Base-by-base conservation (phyloP, 1,140 invertebrate genomes). In the Stegodyphus dumicola region DNA sequence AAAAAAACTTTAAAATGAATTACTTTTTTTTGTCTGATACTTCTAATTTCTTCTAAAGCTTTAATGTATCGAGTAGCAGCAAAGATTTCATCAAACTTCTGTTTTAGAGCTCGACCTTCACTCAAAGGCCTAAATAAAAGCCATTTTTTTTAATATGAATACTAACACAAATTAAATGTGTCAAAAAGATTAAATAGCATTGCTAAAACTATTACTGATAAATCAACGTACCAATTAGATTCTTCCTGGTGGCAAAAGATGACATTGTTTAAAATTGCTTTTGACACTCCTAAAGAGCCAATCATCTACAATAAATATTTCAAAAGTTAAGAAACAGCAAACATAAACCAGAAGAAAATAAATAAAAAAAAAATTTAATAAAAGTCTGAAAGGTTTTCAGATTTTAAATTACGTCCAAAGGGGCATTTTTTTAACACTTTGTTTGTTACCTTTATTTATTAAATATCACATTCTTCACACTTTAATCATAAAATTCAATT, bases 231-330 rank as follows among this genome's bases (percentile, higher is more conserved):
- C 94, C 98, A 99, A 89, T 94, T 95, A 0, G 97, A 95, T 86
- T 99, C 97, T 91, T 99, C 98, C 93, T 99, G 98, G 90, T 99
- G 98, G 90, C 98, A 99, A 91, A 99, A 99, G 88, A 99, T 95
- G 0, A 99, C 98, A 91, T 97, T 95, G 89, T 97, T 97, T 49
- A 99, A 91, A 75, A 99, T 96, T 0, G 98, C 93, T 90, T 97
- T 97, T 0, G 98, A 96, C 6, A 99, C 97, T 86, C 96, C 96
- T 88, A 98, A 92, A 71, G 92, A 90, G 65, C 91, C 89, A 67
- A 92, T 90, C 88, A 95, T 92, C 88, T 88, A 87, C 15, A 18
- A 48, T 33, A 33, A 33, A 33, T 3, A 33, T 33, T 33, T 33
- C 33, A 33, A 33, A 33, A 33, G 33, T 33, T 33, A 33, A 33